phyloP scores from a whole-genome alignment of 2,888 invertebrate species.

The Sarcophaga variegata region DNA sequence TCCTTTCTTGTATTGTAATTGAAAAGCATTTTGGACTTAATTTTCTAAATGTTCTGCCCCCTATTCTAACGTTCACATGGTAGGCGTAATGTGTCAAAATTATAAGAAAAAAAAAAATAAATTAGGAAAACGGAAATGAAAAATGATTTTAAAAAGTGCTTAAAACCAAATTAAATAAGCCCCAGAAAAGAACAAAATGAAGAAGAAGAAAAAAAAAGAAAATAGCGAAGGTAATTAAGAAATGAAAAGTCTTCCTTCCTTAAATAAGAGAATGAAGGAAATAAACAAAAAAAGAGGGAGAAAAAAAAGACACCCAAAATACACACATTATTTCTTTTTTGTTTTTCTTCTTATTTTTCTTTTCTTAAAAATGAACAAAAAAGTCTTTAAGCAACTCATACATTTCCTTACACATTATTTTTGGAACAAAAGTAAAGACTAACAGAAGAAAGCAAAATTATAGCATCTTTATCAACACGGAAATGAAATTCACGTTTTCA shows the following conservation, averaged over 20 bases:
- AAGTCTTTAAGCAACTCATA: too few species aligned
- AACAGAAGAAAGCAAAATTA: too few species aligned
- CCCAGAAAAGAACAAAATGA: background rate
- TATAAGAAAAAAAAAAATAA: background rate
- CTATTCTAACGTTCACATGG: slow-evolving; percentile 7
- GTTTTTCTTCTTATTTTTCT: too few species aligned
- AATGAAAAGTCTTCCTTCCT: slow-evolving; percentile 38
- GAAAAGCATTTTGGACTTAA: slow-evolving; percentile 18
- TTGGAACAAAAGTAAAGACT: too few species aligned
- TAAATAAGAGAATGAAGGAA: background rate
- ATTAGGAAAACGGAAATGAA: slow-evolving; percentile 24
- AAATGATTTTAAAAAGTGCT: slow-evolving; percentile 45
- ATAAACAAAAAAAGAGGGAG: background rate
- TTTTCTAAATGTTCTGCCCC: slow-evolving; percentile 10
- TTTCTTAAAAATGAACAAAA: too few species aligned
- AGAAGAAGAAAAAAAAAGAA: background rate
- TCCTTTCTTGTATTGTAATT: background rate
- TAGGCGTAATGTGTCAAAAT: slow-evolving; percentile 24
- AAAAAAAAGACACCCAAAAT: too few species aligned
- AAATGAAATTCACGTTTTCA: too few species aligned
- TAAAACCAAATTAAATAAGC: slow-evolving; percentile 45
- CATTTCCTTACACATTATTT: too few species aligned
- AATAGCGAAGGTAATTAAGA: slow-evolving; percentile 36
- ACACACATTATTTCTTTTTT: too few species aligned
- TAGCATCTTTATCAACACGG: too few species aligned